Percentiles rank a stretch among this genome's conserved stretches.
Conservation (phyloP, 2,113 vertebrate species). For the Bagarius yarrelli region DNA sequence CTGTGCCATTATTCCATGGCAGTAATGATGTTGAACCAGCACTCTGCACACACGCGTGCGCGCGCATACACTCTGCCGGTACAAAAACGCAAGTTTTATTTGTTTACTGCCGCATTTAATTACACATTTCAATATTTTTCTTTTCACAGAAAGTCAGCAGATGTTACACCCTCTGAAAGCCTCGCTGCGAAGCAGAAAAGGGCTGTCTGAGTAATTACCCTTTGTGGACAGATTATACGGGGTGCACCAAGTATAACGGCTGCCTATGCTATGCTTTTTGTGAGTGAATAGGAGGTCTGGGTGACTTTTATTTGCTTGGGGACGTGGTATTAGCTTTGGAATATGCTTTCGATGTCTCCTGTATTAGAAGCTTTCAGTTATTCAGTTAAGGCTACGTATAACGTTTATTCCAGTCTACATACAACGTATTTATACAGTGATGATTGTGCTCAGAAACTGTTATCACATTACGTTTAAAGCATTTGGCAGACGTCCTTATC, state of each 20-base stretch:
- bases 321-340: background rate
- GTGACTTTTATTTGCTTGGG: background rate
- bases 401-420: slow-evolving; percentile 44
- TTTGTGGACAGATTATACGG: slow-evolving; percentile 12
- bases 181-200: background rate
- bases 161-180: slow-evolving; percentile 35
- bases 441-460: slow-evolving; percentile 3
- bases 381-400: slow-evolving; percentile 1
- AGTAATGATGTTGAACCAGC: slow-evolving; percentile 48
- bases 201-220: slow-evolving; percentile 4
- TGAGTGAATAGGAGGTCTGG: background rate
- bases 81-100: slow-evolving; percentile 47
- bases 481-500: too few relatives aligned
- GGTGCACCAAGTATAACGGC: background rate
- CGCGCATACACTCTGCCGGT: background rate
- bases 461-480: too few relatives aligned
- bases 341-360: background rate
- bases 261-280: background rate
- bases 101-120: slow-evolving; percentile 58
- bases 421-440: slow-evolving; percentile 51
- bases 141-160: slow-evolving; percentile 43
- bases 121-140: slow-evolving; percentile 59
- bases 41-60: slow-evolving; percentile 8
- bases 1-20: slow-evolving; percentile 37
- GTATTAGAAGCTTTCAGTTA: background rate